These are phyloP conservation scores for Pogona vitticeps DNA, from an alignment of 2,113 vertebrate genomes.

Conservation along the genomic window DNA sequence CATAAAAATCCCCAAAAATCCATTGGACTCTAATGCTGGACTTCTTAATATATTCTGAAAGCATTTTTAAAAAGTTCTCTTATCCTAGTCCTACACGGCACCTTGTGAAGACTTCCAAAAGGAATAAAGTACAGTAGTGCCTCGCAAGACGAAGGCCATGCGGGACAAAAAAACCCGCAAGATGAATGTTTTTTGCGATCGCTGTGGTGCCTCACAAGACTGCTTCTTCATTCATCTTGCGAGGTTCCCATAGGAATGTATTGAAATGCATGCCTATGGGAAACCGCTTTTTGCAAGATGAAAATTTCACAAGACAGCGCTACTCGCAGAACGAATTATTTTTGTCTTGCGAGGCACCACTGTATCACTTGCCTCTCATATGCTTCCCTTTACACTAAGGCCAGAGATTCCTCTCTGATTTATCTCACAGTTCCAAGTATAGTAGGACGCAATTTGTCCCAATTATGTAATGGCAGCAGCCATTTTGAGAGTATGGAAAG, in stretches of 20 bases:
- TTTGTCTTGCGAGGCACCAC: no score
- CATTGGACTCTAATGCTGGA: not conserved
- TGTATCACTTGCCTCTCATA: not conserved
- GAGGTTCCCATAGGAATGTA: no score
- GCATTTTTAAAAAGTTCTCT: not conserved
- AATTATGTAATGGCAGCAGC: not conserved
- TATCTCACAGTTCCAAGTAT: not conserved
- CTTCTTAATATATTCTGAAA: not conserved
- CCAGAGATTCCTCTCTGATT: not conserved
- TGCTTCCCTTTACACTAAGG: not conserved
- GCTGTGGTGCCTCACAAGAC: no score
- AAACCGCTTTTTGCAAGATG: no score
- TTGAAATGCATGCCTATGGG: no score
- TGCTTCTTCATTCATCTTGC: no score
- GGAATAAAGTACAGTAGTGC: not conserved
- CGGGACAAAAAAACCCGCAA: no score
- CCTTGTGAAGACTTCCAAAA: slow-evolving; percentile 15
- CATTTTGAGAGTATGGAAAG: not conserved
- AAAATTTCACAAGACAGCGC: no score
- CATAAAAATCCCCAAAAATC: not conserved
- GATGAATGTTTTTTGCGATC: no score
- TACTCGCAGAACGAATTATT: no score
- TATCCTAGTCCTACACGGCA: not conserved
- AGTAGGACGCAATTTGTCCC: no score
- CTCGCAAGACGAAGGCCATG: no score